Conservation (phyloP, 2,888 invertebrate species). For the Drosophila hawaiiensis region DNA sequence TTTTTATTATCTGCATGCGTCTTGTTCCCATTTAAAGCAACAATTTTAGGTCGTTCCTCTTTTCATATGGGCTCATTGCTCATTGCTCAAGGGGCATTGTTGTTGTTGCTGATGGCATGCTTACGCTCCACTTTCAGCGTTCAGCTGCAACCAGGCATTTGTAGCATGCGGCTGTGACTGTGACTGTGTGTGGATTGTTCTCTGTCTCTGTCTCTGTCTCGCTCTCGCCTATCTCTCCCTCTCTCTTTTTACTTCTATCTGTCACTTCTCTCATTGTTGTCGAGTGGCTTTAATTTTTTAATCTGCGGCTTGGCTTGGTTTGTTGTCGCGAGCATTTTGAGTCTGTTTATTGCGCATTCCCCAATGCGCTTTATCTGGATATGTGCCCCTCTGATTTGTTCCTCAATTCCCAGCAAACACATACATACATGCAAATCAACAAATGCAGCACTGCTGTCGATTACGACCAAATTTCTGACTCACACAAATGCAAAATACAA, state of each 20-base stretch:
- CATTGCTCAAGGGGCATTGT: slow-evolving; percentile 24
- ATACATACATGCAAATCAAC: slow-evolving; percentile 12
- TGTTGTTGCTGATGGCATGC: slow-evolving; percentile 41
- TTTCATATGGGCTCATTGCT: slow-evolving; percentile 47
- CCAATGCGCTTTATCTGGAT: slow-evolving; percentile 38
- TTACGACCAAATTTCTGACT: slow-evolving; percentile 47
- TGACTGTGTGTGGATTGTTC: slow-evolving; percentile 12
- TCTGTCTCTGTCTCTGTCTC: not conserved
- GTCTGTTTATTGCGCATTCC: slow-evolving; percentile 40
- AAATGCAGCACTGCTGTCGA: slow-evolving; percentile 11
- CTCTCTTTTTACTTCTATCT: not conserved
- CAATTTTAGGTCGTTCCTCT: slow-evolving; percentile 76
- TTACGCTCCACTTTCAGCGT: slow-evolving; percentile 55
- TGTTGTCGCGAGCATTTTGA: slow-evolving; percentile 27
- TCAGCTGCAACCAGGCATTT: slow-evolving; percentile 15
- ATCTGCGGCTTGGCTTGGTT: slow-evolving; percentile 55
- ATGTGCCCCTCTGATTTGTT: slow-evolving; percentile 57
- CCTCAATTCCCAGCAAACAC: slow-evolving; percentile 42
- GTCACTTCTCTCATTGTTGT: slow-evolving; percentile 36
- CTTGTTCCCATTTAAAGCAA: slow-evolving; percentile 69
- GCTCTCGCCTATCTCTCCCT: not conserved
- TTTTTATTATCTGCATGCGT: slow-evolving; percentile 35
- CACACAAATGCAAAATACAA: slow-evolving; percentile 14
- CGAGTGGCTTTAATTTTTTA: slow-evolving; percentile 75
- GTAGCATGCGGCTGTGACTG: slow-evolving; percentile 14